Evolutionary conservation across 1,140 invertebrate species (phyloP).

Genomic region (Calliphora vicina): DNA sequence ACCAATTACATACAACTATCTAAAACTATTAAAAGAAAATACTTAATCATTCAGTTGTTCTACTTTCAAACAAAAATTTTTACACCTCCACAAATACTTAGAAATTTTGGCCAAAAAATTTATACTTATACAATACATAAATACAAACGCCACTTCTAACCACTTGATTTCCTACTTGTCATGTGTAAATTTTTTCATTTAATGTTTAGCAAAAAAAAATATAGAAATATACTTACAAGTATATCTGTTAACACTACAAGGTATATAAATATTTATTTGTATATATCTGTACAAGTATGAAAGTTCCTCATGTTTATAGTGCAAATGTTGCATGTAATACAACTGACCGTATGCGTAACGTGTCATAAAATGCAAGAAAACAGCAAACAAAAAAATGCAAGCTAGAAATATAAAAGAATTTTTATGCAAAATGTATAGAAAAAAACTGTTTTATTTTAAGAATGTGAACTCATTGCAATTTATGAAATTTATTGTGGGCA

Average conservation of each 20-base stretch:
- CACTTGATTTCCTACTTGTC: not conserved
- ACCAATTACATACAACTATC: not conserved
- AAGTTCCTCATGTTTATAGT: not conserved
- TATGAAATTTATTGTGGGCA: not conserved
- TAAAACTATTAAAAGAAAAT: not conserved
- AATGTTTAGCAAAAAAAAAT: no score
- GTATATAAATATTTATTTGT: no score
- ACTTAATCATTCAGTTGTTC: not conserved
- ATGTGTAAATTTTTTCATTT: not conserved
- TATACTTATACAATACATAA: not conserved
- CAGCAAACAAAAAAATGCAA: not conserved
- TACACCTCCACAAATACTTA: not conserved
- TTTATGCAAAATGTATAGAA: not conserved
- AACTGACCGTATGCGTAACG: slow-evolving; percentile 18
- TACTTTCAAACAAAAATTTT: not conserved
- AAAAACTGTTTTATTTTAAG: slow-evolving; percentile 9
- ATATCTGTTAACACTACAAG: not conserved
- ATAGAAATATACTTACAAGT: not conserved
- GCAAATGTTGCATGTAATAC: slow-evolving; percentile 1
- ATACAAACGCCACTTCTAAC: not conserved
- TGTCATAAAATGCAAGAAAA: slow-evolving; percentile 15
- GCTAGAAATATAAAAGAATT: not conserved
- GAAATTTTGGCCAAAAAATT: not conserved
- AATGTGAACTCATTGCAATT: slow-evolving; percentile 25
- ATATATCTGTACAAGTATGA: no score